Evolutionary conservation across 2,888 invertebrate genomes (phyloP).

Genomic region (Empis stercorea): DNA sequence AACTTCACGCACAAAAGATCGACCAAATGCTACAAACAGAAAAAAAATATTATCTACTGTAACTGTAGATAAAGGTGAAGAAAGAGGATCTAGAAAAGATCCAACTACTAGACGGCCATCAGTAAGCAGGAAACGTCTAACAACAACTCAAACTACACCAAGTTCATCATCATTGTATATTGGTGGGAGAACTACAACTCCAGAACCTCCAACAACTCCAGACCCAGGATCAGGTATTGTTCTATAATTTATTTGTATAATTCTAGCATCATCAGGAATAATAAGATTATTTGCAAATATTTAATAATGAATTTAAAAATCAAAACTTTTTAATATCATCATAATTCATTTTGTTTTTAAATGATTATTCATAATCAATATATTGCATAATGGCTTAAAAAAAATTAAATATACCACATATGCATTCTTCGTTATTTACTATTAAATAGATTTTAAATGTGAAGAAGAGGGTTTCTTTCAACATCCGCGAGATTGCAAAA

Average conservation of each 20-base stretch:
- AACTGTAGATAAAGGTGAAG: slow-evolving; percentile 20
- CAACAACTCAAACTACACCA: slow-evolving; percentile 22
- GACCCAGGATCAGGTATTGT: slow-evolving; percentile 65
- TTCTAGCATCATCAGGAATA: no score
- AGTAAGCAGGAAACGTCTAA: slow-evolving; percentile 14
- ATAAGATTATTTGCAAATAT: no score
- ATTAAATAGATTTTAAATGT: slow-evolving; percentile 67
- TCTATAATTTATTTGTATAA: no score
- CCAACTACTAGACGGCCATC: slow-evolving; percentile 12
- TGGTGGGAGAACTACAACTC: slow-evolving; percentile 40
- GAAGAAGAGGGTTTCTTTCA: slow-evolving; percentile 86
- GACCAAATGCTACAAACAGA: slow-evolving; percentile 20
- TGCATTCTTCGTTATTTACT: no score
- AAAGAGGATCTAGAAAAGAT: slow-evolving; percentile 15
- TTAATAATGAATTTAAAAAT: no score
- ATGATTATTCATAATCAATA: no score
- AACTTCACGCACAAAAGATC: slow-evolving; percentile 26
- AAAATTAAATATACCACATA: no score
- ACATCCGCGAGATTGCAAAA: slow-evolving; percentile 85
- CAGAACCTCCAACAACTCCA: slow-evolving; percentile 67
- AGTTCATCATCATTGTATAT: slow-evolving; percentile 30
- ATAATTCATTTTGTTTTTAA: no score
- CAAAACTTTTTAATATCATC: no score
- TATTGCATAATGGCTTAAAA: no score
- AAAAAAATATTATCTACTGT: slow-evolving; percentile 20